phyloP scores from a whole-genome alignment of 1,140 invertebrate genomes.

The Ceratosolen solmsi region DNA sequence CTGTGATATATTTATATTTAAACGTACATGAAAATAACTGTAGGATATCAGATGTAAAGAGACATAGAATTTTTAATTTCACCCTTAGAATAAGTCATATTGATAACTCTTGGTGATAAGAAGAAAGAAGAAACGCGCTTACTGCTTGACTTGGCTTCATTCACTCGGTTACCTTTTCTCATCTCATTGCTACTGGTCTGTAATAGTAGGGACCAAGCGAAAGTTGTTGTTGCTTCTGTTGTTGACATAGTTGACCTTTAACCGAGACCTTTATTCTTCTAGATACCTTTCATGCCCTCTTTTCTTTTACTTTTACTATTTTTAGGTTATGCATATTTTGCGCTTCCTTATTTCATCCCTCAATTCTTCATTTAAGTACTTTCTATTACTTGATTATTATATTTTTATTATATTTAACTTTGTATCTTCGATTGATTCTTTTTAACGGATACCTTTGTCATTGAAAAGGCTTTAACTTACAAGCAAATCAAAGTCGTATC shows the following conservation, averaged over 20 bases:
- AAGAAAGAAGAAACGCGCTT: neutral
- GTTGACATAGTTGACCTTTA: slow-evolving; percentile 43
- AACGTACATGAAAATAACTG: slow-evolving; percentile 3
- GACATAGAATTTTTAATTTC: neutral
- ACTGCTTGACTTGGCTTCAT: neutral
- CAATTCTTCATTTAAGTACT: neutral
- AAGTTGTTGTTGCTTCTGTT: slow-evolving; percentile 41
- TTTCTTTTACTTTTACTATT: neutral
- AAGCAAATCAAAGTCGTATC: neutral
- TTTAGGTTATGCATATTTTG: neutral
- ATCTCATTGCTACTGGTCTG: neutral
- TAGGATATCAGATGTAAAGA: neutral
- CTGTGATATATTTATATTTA: neutral
- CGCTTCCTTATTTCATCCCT: neutral
- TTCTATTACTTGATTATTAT: no score
- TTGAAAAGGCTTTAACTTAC: neutral
- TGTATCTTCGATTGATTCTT: no score
- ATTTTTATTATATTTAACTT: neutral
- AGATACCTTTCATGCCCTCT: neutral
- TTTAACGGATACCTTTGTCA: neutral
- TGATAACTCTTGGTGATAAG: neutral
- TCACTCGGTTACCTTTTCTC: slow-evolving; percentile 15
- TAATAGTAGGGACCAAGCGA: neutral
- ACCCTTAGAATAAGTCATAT: neutral
- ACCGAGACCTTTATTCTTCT: slow-evolving; percentile 42